Evolutionary conservation across 1,140 invertebrate genomes (phyloP), one percentile per base, ranked within the genome.

Genomic region (Drosophila funebris): DNA sequence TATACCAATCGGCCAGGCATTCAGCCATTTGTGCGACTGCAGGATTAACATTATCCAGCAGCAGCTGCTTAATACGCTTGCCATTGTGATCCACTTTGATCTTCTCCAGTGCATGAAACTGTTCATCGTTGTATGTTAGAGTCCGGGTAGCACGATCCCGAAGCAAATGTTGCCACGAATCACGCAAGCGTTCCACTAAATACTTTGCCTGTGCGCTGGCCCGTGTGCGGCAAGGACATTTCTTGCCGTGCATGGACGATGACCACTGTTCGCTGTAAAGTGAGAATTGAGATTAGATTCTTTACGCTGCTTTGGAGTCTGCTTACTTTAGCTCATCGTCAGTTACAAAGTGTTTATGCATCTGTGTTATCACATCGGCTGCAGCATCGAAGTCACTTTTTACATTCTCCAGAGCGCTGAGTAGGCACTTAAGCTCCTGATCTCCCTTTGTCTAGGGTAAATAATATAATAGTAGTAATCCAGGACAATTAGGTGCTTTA

Each of bases 161-260:
- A 22, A 97, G 93, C 46, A 98, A 93, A 93, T 97, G 96, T 92
- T 98, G 97, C 97, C 97, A 98, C 0, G 97, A 97, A 78, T 98
- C 97, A 31, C 96, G 93, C 63, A 98, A 92, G 64, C 96, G 94
- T 52, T 96, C 95, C 0, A 97, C 96, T 48, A 96, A 93, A 27
- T 96, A 95, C 64, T 94, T 92, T 1, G 96, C 96, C 81, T 94
- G 94, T 56, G 95, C 94, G 57, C 95, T 94, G 14, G 96, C 94
- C 69, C 95, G 93, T 13, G 94, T 94, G 29, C 93, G 91, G 72
- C 93, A 93, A 3, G 96, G 95, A 90, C 95, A 96, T 46, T 93
- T 93, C 60, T 96, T 93, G 36, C 93, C 93, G 57, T 93, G 92
- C 69, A 94, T 95, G n/a, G 94, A 94, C 24, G 93, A 93, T 14